phyloP scores from a whole-genome alignment of 2,113 vertebrate genomes.

The Paramisgurnus dabryanus region DNA sequence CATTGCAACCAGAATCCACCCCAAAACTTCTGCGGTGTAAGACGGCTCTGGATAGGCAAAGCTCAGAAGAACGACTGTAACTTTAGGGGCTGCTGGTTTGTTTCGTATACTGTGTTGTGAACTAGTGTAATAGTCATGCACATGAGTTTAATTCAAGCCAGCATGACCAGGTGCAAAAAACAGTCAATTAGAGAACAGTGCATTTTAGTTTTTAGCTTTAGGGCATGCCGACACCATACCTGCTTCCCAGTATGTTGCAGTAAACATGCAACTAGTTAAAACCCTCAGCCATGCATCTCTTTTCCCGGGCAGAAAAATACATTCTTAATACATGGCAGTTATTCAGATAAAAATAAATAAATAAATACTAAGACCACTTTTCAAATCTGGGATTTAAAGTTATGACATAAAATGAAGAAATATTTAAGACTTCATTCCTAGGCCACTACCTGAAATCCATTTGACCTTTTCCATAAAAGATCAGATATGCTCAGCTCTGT shows the following conservation, averaged over 20 bases:
- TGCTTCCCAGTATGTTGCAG: conserved; percentile 75
- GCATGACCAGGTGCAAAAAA: conserved; percentile 67
- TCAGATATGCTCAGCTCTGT: too few species aligned
- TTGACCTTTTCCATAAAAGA: too few species aligned
- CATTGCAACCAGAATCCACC: conserved; percentile 8
- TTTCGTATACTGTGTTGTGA: neutral
- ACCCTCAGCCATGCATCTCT: conserved; percentile 81
- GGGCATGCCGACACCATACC: conserved; percentile 77
- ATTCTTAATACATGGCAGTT: conserved; percentile 67
- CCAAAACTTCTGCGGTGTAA: neutral
- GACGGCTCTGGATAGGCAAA: neutral
- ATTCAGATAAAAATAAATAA: too few species aligned
- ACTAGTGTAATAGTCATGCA: conserved; percentile 9
- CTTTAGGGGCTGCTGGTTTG: neutral
- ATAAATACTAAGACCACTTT: neutral
- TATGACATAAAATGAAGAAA: too few species aligned
- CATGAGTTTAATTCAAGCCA: conserved; percentile 64
- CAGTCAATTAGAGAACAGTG: conserved; percentile 58
- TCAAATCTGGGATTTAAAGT: neutral
- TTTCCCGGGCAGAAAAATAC: conserved; percentile 76
- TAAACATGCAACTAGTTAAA: conserved; percentile 80
- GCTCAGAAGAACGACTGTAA: too few species aligned
- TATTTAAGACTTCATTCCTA: too few species aligned
- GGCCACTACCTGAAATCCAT: too few species aligned
- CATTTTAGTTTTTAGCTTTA: conserved; percentile 67